A percentile compares a stretch with the other conserved stretches of the same genome.
Evolutionary conservation across 2,797 vertebrate genomes (phyloP).

Genomic region (Orientallactaga sibirica): DNA sequence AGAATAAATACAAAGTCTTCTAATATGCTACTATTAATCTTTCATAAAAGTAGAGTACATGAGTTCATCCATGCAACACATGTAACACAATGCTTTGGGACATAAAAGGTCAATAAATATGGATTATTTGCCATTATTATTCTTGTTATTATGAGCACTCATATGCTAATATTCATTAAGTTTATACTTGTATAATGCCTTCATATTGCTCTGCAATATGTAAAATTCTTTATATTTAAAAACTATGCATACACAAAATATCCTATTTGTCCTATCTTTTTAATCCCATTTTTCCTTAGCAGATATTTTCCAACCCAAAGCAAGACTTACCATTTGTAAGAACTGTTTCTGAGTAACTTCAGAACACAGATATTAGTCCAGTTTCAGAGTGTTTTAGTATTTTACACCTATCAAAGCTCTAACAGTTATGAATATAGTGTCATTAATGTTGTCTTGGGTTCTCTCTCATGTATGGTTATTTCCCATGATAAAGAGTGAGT

Average conservation of each 20-base stretch:
- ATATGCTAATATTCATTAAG: background rate
- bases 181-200: background rate
- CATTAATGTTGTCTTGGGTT: background rate
- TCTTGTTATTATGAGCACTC: background rate
- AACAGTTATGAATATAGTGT: background rate
- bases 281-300: background rate
- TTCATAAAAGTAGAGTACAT: background rate
- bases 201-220: conserved; percentile 9
- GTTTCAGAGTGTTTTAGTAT: background rate
- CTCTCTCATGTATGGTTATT: background rate
- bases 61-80: background rate
- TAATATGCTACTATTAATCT: background rate
- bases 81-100: conserved; percentile 2
- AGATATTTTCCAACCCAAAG: conserved; percentile 30
- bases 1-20: conserved; percentile 13
- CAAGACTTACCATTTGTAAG: background rate
- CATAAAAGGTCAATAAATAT: background rate
- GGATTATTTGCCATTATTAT: background rate
- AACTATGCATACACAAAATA: background rate
- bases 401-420: background rate
- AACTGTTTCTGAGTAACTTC: conserved; percentile 23
- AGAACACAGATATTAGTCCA: background rate
- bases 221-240: background rate
- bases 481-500: conserved; percentile 29
- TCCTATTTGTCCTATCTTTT: background rate